phyloP scores from a whole-genome alignment of 2,113 vertebrate genomes.

The Noturus placidus region DNA sequence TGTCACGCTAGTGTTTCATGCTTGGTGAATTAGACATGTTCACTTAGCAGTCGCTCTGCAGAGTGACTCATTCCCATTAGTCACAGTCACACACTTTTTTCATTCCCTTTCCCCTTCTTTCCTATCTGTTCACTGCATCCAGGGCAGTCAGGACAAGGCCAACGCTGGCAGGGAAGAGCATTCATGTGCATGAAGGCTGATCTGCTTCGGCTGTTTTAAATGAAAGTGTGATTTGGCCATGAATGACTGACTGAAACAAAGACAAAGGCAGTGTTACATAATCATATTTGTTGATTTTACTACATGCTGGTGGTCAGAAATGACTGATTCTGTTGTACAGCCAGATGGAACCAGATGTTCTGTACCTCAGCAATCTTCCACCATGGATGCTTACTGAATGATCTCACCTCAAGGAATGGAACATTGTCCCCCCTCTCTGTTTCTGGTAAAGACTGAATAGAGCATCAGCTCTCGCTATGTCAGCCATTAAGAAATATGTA shows the following conservation, averaged over 20 bases:
- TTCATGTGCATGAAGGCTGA: not conserved
- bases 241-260: not conserved
- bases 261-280: not conserved
- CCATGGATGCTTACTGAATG: conserved; percentile 7
- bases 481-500: conserved; percentile 69
- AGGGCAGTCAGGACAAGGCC: not conserved
- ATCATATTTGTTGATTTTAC: conserved; percentile 12
- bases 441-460: conserved; percentile 69
- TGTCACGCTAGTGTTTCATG: conserved; percentile 5
- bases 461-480: conserved; percentile 66
- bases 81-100: not conserved
- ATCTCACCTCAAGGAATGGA: conserved; percentile 12
- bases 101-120: not conserved
- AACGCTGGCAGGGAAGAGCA: not conserved
- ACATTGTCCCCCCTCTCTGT: conserved; percentile 21
- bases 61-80: conserved; percentile 13
- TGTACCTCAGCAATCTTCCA: not conserved
- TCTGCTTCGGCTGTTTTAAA: conserved; percentile 3
- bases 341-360: conserved; percentile 8
- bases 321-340: not conserved
- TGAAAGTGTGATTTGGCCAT: not conserved
- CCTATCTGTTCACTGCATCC: not conserved
- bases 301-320: conserved; percentile 1
- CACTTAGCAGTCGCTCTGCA: conserved; percentile 10
- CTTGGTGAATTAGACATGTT: conserved; percentile 25